These are phyloP conservation scores for Liodrosophila aerea DNA, from an alignment of 2,888 invertebrate genomes.

Conservation along the genomic window DNA sequence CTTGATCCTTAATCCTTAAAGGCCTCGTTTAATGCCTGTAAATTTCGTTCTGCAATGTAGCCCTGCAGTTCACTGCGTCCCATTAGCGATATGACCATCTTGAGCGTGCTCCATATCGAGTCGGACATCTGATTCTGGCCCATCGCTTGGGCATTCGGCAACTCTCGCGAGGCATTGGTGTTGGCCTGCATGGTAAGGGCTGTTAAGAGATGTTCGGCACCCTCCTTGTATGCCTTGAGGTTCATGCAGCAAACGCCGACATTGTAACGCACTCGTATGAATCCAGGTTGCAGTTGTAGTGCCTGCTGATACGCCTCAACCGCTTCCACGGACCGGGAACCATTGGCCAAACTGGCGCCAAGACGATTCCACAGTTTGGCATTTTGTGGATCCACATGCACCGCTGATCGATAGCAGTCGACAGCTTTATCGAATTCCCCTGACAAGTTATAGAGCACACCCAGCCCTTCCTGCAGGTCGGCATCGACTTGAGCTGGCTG, in stretches of 20 bases:
- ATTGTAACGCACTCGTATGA: conserved; percentile 97
- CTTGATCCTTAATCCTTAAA: conserved; percentile 77
- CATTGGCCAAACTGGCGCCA: conserved; percentile 98
- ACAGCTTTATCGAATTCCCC: conserved; percentile 97
- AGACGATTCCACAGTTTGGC: conserved; percentile 97
- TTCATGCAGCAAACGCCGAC: conserved; percentile 99
- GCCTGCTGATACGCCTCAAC: conserved; percentile 97
- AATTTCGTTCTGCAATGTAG: conserved; percentile 85
- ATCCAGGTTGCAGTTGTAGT: conserved; percentile 95
- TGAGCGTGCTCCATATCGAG: conserved; percentile 96
- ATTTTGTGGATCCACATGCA: conserved; percentile 90
- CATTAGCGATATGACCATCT: conserved; percentile 93
- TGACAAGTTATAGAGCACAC: conserved; percentile 96
- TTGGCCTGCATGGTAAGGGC: conserved; percentile 95
- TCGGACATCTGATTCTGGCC: conserved; percentile 89
- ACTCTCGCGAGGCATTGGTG: conserved; percentile 83
- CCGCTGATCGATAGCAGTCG: conserved; percentile 96
- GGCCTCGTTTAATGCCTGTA: conserved; percentile 85
- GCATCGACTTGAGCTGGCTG: conserved; percentile 90
- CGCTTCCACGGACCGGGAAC: conserved; percentile 96
- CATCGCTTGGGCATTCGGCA: conserved; percentile 84
- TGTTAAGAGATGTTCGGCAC: conserved; percentile 96
- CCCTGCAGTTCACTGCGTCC: conserved; percentile 86
- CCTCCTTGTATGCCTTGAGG: conserved; percentile 95
- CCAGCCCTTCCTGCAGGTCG: conserved; percentile 96